Base-by-base conservation (phyloP, 2,113 vertebrate genomes). In the Strix aluco region DNA sequence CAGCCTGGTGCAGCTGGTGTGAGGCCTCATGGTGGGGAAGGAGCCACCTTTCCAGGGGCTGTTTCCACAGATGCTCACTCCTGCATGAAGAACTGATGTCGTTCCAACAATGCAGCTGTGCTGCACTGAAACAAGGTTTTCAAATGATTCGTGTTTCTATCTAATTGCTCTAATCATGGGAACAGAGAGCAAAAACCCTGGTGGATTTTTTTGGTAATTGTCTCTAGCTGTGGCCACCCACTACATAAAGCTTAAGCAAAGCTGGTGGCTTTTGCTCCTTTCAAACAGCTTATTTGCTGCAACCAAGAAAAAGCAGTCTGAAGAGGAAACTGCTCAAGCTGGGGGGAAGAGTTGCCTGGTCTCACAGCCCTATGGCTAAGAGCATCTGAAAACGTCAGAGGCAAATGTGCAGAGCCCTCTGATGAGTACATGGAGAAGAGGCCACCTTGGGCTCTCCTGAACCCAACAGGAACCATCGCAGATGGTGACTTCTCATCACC, bases 11-110 rank as follows among this genome's bases (percentile, higher is more conserved):
- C 30, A 55, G 18, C 30, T 52, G 29, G 17, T 0, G 0, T 9
- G 32, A 78, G 36, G 19, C 12, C 19, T 66, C 2, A 0, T 5
- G 13, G 19, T 9, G 8, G 6, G 10, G 11, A 32, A 61, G 18
- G 10, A 79, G 9, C 55, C 20, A 23, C 7, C 21, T 23, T n/a
- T 55, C 30, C 32, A 57, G 26, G 25, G 42, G 9, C 4, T 69
- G 7, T 62, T 90, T 61, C 77, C 49, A 42, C 2, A 2, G 46
- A 16, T 0, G 3, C 10, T 46, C 2, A 0, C 8, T 63, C 34
- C 49, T 49, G 26, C 17, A 15, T 20, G 11, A 40, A 51, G 34
- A 87, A 54, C 15, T 1, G 4, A 18, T 27, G 36, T 6, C 25
- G 66, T 81, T 46, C 20, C 22, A 61, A 42, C 3, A 23, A n/a